Conservation (phyloP, 2,888 invertebrate species). For the Barypeithes pellucidus region DNA sequence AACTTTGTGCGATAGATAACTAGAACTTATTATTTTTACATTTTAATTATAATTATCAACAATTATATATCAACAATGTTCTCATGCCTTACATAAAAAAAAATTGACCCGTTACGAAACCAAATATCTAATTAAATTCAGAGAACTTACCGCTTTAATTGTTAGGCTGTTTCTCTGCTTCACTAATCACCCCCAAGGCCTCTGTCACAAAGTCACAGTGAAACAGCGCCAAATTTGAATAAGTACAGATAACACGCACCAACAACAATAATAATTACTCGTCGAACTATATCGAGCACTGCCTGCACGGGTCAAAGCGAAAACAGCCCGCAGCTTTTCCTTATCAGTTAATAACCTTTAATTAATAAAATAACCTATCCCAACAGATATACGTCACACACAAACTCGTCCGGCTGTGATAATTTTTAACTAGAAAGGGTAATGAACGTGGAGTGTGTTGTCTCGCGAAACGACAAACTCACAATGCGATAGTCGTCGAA, state of each 20-base stretch:
- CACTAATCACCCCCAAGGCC: conserved; percentile 31
- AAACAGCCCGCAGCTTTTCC: conserved; percentile 4
- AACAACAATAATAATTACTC: conserved; percentile 25
- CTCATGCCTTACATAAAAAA: background rate
- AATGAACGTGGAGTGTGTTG: conserved; percentile 27
- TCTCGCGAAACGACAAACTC: conserved; percentile 36
- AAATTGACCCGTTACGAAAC: background rate
- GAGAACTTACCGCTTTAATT: conserved; percentile 54
- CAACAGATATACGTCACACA: conserved; percentile 42
- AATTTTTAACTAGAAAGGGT: conserved; percentile 16
- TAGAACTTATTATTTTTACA: too few relatives aligned
- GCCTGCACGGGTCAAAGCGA: conserved; percentile 23
- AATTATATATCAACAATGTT: too few relatives aligned
- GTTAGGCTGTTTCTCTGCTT: conserved; percentile 42
- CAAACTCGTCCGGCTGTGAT: conserved; percentile 6
- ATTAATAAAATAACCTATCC: conserved; percentile 44
- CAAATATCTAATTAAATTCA: background rate
- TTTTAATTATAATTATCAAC: too few relatives aligned
- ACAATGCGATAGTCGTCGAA: conserved; percentile 32
- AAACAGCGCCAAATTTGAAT: conserved; percentile 32
- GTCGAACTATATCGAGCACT: conserved; percentile 33
- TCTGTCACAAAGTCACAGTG: conserved; percentile 4
- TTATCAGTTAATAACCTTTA: conserved; percentile 45
- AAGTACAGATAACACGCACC: conserved; percentile 19
- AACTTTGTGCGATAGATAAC: too few relatives aligned